Evolutionary conservation across 2,113 vertebrate species (phyloP).

Genomic region (Mirounga angustirostris): DNA sequence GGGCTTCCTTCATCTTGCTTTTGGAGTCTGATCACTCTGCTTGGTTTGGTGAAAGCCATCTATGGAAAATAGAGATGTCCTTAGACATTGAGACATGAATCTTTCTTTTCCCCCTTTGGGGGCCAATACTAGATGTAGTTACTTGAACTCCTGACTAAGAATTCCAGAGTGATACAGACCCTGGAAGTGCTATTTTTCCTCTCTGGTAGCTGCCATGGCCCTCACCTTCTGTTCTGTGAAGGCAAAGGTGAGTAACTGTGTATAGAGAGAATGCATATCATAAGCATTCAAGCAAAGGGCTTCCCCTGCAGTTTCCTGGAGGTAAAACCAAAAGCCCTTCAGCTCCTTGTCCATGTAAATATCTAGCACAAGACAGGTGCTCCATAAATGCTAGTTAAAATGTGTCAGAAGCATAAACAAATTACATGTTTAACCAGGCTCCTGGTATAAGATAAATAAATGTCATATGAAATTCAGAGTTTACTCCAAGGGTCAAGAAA

Average conservation of each 20-base stretch:
- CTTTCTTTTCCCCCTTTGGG: neutral
- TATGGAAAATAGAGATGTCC: neutral
- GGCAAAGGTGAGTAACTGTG: neutral
- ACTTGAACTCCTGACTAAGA: neutral
- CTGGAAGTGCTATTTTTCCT: neutral
- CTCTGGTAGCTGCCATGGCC: neutral
- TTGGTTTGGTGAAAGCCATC: neutral
- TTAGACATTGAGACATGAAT: neutral
- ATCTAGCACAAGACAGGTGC: neutral
- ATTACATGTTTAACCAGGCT: neutral
- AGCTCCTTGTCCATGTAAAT: neutral
- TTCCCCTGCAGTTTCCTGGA: neutral
- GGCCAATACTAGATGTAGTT: neutral
- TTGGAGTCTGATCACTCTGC: neutral
- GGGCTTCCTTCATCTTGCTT: neutral
- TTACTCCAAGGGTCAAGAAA: neutral
- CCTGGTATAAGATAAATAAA: neutral
- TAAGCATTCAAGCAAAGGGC: neutral
- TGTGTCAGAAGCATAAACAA: neutral
- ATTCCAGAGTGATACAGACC: neutral
- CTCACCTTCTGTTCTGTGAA: neutral
- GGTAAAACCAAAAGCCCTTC: neutral
- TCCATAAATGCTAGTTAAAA: neutral
- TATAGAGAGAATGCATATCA: neutral
- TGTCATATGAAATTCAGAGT: neutral